phyloP scores from a whole-genome alignment of 2,113 vertebrate genomes.

The Esox niger region DNA sequence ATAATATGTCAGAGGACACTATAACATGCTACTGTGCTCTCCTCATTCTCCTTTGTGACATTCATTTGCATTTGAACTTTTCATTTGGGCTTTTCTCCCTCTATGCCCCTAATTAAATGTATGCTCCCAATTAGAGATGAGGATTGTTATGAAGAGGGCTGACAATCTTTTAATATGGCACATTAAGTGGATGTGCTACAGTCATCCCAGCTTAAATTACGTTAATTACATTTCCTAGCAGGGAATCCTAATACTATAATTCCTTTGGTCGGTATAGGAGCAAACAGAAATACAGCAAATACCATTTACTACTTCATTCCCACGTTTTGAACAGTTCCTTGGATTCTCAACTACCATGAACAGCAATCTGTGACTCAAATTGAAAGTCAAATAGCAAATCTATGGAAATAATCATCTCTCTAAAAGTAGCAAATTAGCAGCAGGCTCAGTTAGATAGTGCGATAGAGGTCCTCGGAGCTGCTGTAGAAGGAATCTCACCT shows the following conservation, averaged over 20 bases:
- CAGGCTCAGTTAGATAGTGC: slow-evolving; percentile 46
- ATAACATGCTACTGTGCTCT: slow-evolving; percentile 4
- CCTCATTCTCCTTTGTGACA: not conserved
- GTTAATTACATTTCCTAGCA: slow-evolving; percentile 7
- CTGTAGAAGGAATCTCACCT: too few species aligned
- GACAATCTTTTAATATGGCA: slow-evolving; percentile 16
- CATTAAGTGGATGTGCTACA: slow-evolving; percentile 11
- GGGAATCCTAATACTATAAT: slow-evolving; percentile 1
- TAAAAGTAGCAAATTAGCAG: slow-evolving; percentile 59
- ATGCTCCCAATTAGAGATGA: not conserved
- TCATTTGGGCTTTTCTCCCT: not conserved
- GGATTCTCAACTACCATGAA: slow-evolving; percentile 45
- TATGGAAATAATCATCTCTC: slow-evolving; percentile 53
- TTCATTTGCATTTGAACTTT: slow-evolving; percentile 9
- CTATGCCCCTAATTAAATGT: not conserved
- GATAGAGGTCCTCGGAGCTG: slow-evolving; percentile 3
- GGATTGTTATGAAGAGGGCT: slow-evolving; percentile 24
- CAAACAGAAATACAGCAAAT: slow-evolving; percentile 17
- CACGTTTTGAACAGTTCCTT: slow-evolving; percentile 44
- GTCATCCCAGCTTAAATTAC: slow-evolving; percentile 3
- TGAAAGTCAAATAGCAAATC: slow-evolving; percentile 64
- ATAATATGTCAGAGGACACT: slow-evolving; percentile 17
- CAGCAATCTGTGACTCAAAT: slow-evolving; percentile 64
- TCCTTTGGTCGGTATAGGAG: not conserved
- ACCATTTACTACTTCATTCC: slow-evolving; percentile 19